Evolutionary conservation across 2,113 vertebrate genomes (phyloP), one percentile per base, ranked within the genome.

Genomic region (Platichthys flesus): DNA sequence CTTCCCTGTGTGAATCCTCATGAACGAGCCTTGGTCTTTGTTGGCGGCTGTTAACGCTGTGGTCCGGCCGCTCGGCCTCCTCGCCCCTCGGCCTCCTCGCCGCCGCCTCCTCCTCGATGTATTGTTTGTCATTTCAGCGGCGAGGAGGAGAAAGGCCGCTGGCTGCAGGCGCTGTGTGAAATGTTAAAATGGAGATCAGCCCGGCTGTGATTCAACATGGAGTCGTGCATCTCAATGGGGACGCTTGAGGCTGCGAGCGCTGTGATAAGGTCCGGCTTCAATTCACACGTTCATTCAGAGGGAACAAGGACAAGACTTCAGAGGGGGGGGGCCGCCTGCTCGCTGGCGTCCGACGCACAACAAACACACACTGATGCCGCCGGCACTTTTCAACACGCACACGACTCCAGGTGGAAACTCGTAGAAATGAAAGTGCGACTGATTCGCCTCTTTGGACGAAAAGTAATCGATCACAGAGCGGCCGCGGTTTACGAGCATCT

Each of bases 131-230:
- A 35, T 78, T 82, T 65, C 35, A 31, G 69, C 7, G 56, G 71
- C 69, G 58, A 62, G 70, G 70, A 80, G 65, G 65, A 47, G 72
- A 76, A 68, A 77, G 71, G 73, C 83, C 82, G 87, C 89, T 86
- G 81, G 84, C 93, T 78, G 82, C 88, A 81, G 89, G 93, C 91
- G 21, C 64, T 84, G 81, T 91, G 81, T 93, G 91, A 93, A 92
- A 90, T 91, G 88, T 90, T 92, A 92, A 92, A 88, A 88, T 84
- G 86, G 84, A 93, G 91, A 90, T 93, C 91, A 92, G 89, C 88
- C 85, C 75, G 72, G 82, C 86, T 84, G 76, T 90, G 89, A 91
- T 91, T 88, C 88, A 82, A 86, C 87, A 81, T 82, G 62, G 60
- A 73, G 76, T 82, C 82, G 51, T 78, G 81, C 86, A 90, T 92